Percentiles rank a stretch among this genome's conserved stretches.
Evolutionary conservation across 2,797 vertebrate species (phyloP).

Genomic region (Karalla daura): DNA sequence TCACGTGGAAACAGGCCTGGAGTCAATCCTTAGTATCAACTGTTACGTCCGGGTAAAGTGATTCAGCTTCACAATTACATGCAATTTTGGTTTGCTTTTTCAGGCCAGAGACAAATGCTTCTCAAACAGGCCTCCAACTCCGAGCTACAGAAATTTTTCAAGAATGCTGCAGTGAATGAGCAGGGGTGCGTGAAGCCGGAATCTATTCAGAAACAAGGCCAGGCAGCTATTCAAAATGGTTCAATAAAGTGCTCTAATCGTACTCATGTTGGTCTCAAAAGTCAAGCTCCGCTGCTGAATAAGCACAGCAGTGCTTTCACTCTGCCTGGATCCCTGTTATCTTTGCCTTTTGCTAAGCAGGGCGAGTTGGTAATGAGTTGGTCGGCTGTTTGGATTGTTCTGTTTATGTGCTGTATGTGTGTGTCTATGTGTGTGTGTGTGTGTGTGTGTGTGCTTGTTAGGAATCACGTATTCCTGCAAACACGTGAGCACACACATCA

Average conservation of each 20-base stretch:
- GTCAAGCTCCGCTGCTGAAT: conserved; percentile 39
- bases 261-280: conserved; percentile 37
- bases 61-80: too few species aligned
- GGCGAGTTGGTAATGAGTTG: conserved; percentile 45
- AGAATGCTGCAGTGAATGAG: conserved; percentile 6
- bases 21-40: too few species aligned
- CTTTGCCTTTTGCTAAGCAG: conserved; percentile 35
- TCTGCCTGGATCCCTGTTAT: conserved; percentile 30
- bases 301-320: conserved; percentile 37
- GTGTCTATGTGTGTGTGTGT: neutral
- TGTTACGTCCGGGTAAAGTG: too few species aligned
- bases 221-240: conserved; percentile 26
- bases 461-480: conserved; percentile 31
- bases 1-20: conserved; percentile 9
- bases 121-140: neutral
- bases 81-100: too few species aligned
- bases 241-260: conserved; percentile 43
- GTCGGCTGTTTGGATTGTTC: conserved; percentile 29
- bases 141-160: neutral
- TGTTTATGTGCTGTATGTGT: neutral
- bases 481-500: conserved; percentile 38
- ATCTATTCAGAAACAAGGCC: conserved; percentile 40
- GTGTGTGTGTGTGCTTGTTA: neutral
- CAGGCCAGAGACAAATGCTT: neutral
- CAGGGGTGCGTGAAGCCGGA: conserved; percentile 1